Evolutionary conservation across 1,140 invertebrate species (phyloP).

Genomic region (Anastrepha ludens): DNA sequence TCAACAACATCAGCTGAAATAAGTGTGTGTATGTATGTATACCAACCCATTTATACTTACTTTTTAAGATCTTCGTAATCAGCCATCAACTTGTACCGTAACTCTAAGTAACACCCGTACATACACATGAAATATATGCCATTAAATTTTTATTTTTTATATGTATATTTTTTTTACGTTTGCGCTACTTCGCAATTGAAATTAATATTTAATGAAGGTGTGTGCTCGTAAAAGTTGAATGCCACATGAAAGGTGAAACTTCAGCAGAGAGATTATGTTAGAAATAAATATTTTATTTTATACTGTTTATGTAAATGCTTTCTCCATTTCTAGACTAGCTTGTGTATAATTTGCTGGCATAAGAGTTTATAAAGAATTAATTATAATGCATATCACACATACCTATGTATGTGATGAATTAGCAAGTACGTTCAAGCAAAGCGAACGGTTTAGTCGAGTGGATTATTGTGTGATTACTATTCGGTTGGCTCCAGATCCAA

Average conservation of each 20-base stretch:
- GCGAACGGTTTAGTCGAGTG: too few relatives aligned
- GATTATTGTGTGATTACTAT: too few relatives aligned
- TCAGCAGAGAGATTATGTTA: neutral
- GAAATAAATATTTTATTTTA: conserved; percentile 36
- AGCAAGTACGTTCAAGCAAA: too few relatives aligned
- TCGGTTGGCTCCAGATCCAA: too few relatives aligned
- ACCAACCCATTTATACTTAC: neutral
- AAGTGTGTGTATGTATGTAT: neutral
- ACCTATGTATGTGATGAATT: too few relatives aligned
- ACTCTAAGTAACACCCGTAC: too few relatives aligned
- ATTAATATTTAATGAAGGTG: conserved; percentile 24
- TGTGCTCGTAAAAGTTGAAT: conserved; percentile 22
- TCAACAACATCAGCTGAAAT: neutral
- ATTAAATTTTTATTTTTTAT: conserved; percentile 6
- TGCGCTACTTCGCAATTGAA: neutral
- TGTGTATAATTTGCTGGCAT: too few relatives aligned
- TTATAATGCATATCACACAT: too few relatives aligned
- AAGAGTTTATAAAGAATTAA: too few relatives aligned
- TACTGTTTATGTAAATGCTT: neutral
- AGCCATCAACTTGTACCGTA: neutral
- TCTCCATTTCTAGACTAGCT: neutral
- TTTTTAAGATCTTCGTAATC: neutral
- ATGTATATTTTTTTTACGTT: neutral
- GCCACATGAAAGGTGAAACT: neutral
- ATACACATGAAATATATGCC: neutral